phyloP scores from a whole-genome alignment of 1,140 invertebrate genomes.

The Cephus cinctus region DNA sequence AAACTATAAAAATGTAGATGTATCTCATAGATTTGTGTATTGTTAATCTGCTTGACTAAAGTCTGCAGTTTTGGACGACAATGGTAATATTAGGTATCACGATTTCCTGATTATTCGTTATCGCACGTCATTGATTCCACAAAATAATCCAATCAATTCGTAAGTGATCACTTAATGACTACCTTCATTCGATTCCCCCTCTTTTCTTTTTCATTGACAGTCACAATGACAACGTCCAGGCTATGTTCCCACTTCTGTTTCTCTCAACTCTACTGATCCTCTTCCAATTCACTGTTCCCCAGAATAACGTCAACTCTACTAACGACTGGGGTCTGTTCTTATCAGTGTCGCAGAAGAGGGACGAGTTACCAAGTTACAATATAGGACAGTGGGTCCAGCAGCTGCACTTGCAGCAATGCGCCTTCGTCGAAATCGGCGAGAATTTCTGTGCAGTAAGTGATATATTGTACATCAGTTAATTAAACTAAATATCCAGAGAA shows the following conservation, averaged over 20 bases:
- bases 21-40: neutral
- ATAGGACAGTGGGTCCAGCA: slow-evolving; percentile 17
- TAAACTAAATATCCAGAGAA: too few relatives aligned
- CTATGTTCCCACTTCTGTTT: slow-evolving; percentile 32
- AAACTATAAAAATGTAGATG: neutral
- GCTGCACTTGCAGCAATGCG: slow-evolving; percentile 24
- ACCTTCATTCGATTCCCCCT: slow-evolving; percentile 7
- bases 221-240: slow-evolving; percentile 4
- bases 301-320: neutral
- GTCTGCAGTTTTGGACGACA: slow-evolving; percentile 2
- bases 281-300: slow-evolving; percentile 8
- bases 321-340: slow-evolving; percentile 14
- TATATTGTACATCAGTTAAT: neutral
- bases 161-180: too few relatives aligned
- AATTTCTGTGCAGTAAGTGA: slow-evolving; percentile 25
- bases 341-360: slow-evolving; percentile 9
- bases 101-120: too few relatives aligned
- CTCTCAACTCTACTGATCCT: slow-evolving; percentile 19
- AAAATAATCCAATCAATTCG: too few relatives aligned
- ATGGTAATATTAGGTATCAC: too few relatives aligned
- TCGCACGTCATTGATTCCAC: too few relatives aligned
- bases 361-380: slow-evolving; percentile 19
- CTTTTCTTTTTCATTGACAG: neutral
- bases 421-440: slow-evolving; percentile 25
- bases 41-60: neutral